Conservation (phyloP, 2,797 vertebrate species). For the Microhierax caerulescens region DNA sequence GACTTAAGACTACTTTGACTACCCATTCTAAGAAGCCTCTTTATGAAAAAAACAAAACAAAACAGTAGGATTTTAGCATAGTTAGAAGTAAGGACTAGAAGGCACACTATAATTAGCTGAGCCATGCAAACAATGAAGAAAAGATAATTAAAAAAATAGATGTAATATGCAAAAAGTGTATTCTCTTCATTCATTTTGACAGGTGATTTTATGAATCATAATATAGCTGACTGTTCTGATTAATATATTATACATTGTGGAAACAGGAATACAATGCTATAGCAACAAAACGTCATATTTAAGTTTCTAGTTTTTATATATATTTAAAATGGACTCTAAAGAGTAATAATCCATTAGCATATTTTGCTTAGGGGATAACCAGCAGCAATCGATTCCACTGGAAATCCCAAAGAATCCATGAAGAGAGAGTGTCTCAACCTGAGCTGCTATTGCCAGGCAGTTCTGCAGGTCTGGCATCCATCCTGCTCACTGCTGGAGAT, state of each 20-base stretch:
- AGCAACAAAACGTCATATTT: background rate
- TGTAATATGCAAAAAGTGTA: background rate
- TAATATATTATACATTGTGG: background rate
- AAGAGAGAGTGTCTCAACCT: background rate
- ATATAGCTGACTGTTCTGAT: background rate
- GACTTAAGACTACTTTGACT: background rate
- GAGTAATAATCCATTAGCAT: background rate
- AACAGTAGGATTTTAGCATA: background rate
- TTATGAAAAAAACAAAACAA: background rate
- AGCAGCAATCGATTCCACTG: background rate
- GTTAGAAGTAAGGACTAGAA: background rate
- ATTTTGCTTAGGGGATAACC: background rate
- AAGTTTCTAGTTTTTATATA: background rate
- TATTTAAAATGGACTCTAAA: background rate
- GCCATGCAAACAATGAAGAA: background rate
- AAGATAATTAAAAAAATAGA: background rate
- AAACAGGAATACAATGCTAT: background rate
- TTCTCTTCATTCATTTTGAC: background rate
- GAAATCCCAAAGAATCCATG: background rate
- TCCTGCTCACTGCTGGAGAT: background rate
- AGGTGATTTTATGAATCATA: background rate
- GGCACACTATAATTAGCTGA: background rate
- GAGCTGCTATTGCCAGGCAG: background rate
- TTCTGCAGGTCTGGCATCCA: background rate
- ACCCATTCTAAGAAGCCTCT: background rate